phyloP scores from a whole-genome alignment of 2,113 vertebrate species.

The Ondatra zibethicus region DNA sequence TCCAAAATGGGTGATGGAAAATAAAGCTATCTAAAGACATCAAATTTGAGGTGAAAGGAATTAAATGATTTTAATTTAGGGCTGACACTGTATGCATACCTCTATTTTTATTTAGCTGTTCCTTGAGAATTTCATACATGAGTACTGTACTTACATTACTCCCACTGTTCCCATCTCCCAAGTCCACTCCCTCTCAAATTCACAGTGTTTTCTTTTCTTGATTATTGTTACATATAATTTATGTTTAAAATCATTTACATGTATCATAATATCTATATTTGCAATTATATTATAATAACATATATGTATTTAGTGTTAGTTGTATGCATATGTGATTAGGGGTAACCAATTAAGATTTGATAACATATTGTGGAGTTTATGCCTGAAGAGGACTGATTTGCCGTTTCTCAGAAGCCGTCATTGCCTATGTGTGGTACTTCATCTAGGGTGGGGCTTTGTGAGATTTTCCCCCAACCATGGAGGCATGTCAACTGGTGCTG shows the following conservation, averaged over 20 bases:
- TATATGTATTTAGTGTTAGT: background rate
- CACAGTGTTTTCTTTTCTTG: too few species aligned
- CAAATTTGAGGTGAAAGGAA: background rate
- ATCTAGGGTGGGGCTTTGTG: accelerated
- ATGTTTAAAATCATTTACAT: background rate
- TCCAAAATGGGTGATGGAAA: background rate
- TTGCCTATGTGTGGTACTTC: background rate
- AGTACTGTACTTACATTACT: background rate
- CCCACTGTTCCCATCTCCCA: background rate
- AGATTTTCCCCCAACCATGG: background rate
- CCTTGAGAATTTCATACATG: background rate
- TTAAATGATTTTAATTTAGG: background rate
- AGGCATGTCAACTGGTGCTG: background rate
- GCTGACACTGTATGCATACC: background rate
- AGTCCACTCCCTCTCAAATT: background rate
- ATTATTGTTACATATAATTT: background rate
- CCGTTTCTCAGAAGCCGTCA: background rate
- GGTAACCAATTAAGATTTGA: background rate
- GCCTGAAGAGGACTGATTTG: background rate
- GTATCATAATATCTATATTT: background rate
- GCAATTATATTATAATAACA: too few species aligned
- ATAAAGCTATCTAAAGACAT: background rate
- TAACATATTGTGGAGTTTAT: background rate
- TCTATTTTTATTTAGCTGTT: background rate
- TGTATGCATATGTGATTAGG: background rate